Evolutionary conservation across 2,113 vertebrate species (phyloP).

Genomic region (Ochotona princeps): DNA sequence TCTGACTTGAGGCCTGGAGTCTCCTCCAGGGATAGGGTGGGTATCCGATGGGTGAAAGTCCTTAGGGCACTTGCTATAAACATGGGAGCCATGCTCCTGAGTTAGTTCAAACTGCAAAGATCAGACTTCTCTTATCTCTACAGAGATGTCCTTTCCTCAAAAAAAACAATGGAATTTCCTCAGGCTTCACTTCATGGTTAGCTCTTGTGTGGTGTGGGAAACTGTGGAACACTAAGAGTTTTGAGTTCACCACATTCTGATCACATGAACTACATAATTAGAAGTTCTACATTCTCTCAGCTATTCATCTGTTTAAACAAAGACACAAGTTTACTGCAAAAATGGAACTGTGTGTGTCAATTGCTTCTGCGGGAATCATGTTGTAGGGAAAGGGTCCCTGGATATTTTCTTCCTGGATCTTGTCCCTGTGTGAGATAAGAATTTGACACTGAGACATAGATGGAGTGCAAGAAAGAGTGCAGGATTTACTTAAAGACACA

Average conservation of each 20-base stretch:
- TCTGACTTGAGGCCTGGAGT: background rate
- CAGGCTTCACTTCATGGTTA: background rate
- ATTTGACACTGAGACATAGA: too few relatives aligned
- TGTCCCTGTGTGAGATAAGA: too few relatives aligned
- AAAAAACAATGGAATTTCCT: background rate
- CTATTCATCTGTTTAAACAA: background rate
- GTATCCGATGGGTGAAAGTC: background rate
- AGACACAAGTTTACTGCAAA: background rate
- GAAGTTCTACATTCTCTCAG: background rate
- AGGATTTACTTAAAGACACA: too few relatives aligned
- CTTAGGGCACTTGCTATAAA: background rate
- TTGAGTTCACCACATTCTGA: background rate
- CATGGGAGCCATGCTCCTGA: background rate
- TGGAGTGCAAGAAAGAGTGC: too few relatives aligned
- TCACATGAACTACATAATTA: background rate
- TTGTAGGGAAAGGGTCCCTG: too few relatives aligned
- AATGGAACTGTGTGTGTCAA: background rate
- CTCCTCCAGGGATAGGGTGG: background rate
- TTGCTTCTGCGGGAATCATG: background rate
- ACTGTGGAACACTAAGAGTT: background rate
- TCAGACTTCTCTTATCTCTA: background rate
- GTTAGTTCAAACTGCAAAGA: background rate
- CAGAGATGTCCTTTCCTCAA: background rate
- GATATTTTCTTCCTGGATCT: too few relatives aligned
- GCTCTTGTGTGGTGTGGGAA: background rate